Percentiles rank a stretch among this genome's conserved stretches.
These are phyloP conservation scores for Pangasius djambal DNA, from an alignment of 2,797 vertebrate genomes.

Conservation along the genomic window DNA sequence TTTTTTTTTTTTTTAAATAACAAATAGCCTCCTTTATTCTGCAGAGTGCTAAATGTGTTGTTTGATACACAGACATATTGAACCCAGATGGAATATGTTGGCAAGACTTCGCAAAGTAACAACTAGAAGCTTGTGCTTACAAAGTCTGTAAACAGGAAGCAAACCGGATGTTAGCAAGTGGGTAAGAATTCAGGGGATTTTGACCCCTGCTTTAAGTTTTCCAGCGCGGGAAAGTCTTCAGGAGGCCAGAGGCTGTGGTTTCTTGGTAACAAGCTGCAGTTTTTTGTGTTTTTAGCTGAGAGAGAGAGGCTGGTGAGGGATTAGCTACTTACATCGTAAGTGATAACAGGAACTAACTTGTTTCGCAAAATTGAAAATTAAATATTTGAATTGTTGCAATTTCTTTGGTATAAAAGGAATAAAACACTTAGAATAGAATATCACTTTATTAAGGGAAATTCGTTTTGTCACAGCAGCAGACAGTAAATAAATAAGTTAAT, in stretches of 20 bases:
- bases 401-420: neutral
- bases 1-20: neutral
- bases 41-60: neutral
- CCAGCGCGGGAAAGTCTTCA: neutral
- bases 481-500: too few relatives aligned
- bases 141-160: neutral
- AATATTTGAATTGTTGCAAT: neutral
- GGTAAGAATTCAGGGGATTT: neutral
- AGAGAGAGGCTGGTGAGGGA: neutral
- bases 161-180: neutral
- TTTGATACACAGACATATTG: neutral
- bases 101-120: neutral
- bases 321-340: too few relatives aligned
- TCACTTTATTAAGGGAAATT: too few relatives aligned
- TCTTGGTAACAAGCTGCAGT: neutral
- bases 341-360: neutral
- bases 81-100: neutral
- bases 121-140: neutral
- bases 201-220: neutral
- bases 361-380: neutral
- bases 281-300: neutral
- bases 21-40: neutral
- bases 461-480: too few relatives aligned
- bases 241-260: neutral
- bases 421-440: neutral